Evolutionary conservation across 2,113 vertebrate species (phyloP).

Genomic region (Boleophthalmus pectinirostris): DNA sequence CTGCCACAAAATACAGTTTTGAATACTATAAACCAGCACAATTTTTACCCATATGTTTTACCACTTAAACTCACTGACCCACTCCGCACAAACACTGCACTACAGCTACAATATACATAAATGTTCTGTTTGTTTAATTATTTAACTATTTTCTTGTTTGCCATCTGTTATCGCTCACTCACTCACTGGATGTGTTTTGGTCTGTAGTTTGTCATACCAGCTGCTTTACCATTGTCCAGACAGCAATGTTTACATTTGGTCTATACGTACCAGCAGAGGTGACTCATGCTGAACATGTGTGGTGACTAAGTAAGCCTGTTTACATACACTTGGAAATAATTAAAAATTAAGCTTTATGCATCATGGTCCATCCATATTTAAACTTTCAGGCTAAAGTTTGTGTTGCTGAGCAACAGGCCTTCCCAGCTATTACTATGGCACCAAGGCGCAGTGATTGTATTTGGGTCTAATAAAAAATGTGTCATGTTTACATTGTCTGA

Average conservation of each 20-base stretch:
- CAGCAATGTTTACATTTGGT: background rate
- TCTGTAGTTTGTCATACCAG: background rate
- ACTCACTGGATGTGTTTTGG: background rate
- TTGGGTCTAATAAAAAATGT: background rate
- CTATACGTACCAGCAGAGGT: background rate
- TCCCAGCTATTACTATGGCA: background rate
- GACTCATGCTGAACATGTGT: slow-evolving; percentile 25
- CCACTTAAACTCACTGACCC: too few relatives aligned
- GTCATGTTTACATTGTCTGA: background rate
- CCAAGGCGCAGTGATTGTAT: background rate
- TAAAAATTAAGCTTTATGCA: slow-evolving; percentile 37
- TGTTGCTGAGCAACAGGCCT: slow-evolving; percentile 31
- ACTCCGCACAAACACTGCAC: too few relatives aligned
- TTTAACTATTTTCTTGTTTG: slow-evolving; percentile 5
- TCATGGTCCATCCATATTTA: slow-evolving; percentile 60
- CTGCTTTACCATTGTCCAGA: background rate
- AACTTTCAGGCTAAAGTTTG: slow-evolving; percentile 36
- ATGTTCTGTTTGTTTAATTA: too few relatives aligned
- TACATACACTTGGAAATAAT: slow-evolving; percentile 44
- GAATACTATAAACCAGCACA: background rate
- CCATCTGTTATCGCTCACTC: background rate
- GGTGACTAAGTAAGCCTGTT: slow-evolving; percentile 25
- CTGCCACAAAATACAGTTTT: background rate
- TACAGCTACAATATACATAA: too few relatives aligned
- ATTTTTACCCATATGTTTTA: too few relatives aligned